These are phyloP conservation scores for Cyrtonyx montezumae DNA, from an alignment of 2,113 vertebrate species.

Conservation along the genomic window DNA sequence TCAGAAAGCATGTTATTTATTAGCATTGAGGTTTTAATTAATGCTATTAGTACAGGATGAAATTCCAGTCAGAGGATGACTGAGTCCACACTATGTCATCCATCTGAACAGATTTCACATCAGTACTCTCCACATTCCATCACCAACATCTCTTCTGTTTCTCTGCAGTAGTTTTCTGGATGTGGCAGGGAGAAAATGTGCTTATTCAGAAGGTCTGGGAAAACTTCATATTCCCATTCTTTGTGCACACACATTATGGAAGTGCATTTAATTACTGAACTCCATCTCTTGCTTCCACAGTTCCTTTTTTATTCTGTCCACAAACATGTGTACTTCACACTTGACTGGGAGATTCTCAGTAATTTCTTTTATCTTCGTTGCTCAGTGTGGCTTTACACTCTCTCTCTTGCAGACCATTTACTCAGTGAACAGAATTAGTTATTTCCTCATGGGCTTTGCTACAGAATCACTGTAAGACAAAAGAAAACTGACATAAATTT, in stretches of 20 bases:
- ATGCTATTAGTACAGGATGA: neutral
- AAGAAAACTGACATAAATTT: slow-evolving; percentile 37
- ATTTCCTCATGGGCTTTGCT: slow-evolving; percentile 21
- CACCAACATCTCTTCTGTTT: neutral
- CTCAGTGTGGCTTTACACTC: neutral
- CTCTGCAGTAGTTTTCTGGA: neutral
- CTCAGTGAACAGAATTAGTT: slow-evolving; percentile 22
- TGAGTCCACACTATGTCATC: neutral
- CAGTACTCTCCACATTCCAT: neutral
- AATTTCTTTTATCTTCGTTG: neutral
- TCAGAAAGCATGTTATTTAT: neutral
- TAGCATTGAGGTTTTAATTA: neutral
- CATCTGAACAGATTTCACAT: neutral
- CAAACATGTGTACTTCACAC: neutral
- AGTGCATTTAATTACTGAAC: neutral
- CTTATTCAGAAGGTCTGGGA: neutral
- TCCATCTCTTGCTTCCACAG: neutral
- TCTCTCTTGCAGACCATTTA: neutral
- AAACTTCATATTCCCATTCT: neutral
- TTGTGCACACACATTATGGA: neutral
- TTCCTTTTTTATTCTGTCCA: neutral
- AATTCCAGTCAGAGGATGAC: neutral
- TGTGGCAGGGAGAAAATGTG: neutral
- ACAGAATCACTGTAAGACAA: neutral
- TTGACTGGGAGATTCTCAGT: neutral